Percentiles rank a stretch among this genome's conserved stretches.
Evolutionary conservation across 2,113 vertebrate genomes (phyloP).

Genomic region (Equus przewalskii): DNA sequence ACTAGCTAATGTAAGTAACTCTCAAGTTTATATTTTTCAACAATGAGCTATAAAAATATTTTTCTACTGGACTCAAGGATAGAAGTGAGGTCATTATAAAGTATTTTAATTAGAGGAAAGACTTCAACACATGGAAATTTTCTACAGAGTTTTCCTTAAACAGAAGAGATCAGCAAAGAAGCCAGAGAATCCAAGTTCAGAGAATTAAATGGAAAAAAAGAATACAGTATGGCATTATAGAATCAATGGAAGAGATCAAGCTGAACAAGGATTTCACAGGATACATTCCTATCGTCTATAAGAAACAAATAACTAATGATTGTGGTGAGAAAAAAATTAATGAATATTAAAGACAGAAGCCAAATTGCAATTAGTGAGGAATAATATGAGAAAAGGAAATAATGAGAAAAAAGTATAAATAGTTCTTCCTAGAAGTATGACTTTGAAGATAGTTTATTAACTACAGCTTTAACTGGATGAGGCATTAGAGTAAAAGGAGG

Average conservation of each 20-base stretch:
- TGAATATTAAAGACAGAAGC: background rate
- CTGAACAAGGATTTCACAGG: background rate
- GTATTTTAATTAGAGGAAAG: background rate
- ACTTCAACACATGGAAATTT: background rate
- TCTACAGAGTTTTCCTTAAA: background rate
- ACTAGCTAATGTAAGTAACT: background rate
- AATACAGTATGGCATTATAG: background rate
- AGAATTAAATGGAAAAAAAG: background rate
- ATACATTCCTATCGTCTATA: background rate
- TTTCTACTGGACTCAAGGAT: background rate
- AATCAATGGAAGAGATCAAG: background rate
- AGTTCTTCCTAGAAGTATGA: background rate
- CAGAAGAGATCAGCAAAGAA: background rate
- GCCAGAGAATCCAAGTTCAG: background rate
- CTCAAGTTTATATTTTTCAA: background rate
- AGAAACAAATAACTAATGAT: background rate
- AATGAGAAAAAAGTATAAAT: background rate
- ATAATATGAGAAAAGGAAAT: background rate
- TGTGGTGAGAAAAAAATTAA: background rate
- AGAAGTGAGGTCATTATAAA: background rate
- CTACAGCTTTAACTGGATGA: background rate
- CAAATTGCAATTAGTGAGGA: background rate
- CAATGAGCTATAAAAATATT: background rate
- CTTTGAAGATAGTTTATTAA: background rate
- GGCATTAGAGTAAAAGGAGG: background rate